phyloP scores from a whole-genome alignment of 2,888 invertebrate species.

The Lithophane socia region DNA sequence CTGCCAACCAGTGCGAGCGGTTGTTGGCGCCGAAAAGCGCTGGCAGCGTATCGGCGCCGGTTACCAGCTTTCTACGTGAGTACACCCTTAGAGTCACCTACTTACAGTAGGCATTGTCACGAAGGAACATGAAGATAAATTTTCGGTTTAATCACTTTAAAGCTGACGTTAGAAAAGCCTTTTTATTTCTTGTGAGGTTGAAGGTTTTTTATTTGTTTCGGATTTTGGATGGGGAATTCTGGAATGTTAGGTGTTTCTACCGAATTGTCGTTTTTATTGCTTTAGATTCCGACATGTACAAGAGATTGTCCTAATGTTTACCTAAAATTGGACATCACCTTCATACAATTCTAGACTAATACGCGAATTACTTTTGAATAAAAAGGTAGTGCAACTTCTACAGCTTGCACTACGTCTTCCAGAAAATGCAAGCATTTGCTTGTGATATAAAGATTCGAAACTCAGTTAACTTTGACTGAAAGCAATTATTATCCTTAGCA shows the following conservation, averaged over 20 bases:
- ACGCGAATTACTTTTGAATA: background rate
- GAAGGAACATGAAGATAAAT: slow-evolving; percentile 77
- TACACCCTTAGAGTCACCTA: slow-evolving; percentile 61
- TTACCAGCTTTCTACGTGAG: background rate
- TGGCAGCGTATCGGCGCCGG: background rate
- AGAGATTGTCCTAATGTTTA: background rate
- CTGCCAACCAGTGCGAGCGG: background rate
- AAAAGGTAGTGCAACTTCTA: background rate
- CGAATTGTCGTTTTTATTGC: slow-evolving; percentile 8
- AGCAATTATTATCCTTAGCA: background rate
- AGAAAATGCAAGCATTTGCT: background rate
- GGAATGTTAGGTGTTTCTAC: background rate
- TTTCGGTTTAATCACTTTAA: slow-evolving; percentile 75
- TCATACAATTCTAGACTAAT: too few relatives aligned
- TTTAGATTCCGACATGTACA: background rate
- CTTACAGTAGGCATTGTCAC: slow-evolving; percentile 72
- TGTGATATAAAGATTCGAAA: background rate
- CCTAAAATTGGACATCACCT: background rate
- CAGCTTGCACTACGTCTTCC: background rate
- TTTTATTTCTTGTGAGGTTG: slow-evolving; percentile 55
- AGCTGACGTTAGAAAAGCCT: slow-evolving; percentile 68
- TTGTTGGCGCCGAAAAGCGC: background rate
- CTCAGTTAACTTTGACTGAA: background rate
- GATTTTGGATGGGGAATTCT: background rate
- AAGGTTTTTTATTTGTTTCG: slow-evolving; percentile 3